Percentiles rank a stretch among this genome's conserved stretches.
phyloP scores from a whole-genome alignment of 2,113 vertebrate species.

The Sardina pilchardus region DNA sequence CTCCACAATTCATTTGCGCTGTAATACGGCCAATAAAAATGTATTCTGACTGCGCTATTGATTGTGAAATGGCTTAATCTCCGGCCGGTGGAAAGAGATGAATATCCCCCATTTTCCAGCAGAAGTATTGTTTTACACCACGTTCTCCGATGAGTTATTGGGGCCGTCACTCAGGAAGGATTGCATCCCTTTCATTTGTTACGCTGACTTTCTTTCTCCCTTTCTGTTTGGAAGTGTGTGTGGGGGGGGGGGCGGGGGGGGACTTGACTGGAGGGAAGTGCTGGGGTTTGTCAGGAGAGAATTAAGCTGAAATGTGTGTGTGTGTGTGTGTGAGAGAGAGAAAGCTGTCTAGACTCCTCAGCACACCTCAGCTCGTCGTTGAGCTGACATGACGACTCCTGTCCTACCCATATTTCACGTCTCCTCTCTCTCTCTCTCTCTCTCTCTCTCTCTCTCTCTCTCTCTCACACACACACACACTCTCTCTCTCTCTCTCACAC shows the following conservation, averaged over 20 bases:
- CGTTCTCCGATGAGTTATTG: slow-evolving; percentile 53
- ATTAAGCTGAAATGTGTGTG: not conserved
- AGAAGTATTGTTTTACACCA: slow-evolving; percentile 51
- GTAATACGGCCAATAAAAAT: slow-evolving; percentile 73
- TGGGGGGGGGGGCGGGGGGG: not conserved
- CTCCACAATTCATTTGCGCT: slow-evolving; percentile 75
- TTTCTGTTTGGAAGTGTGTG: not conserved
- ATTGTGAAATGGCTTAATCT: slow-evolving; percentile 76
- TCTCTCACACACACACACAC: not conserved
- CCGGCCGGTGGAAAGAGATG: slow-evolving; percentile 59
- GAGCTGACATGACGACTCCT: not conserved
- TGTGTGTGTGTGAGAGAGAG: too few relatives aligned
- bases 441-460: too few relatives aligned
- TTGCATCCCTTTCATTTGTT: slow-evolving; percentile 25
- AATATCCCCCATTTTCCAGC: slow-evolving; percentile 58
- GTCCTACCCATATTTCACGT: not conserved
- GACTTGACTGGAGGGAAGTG: too few relatives aligned
- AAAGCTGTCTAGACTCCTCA: not conserved
- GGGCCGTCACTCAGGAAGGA: slow-evolving; percentile 10
- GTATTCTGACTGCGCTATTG: slow-evolving; percentile 70
- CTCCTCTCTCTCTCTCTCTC: not conserved
- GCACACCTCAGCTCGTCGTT: not conserved
- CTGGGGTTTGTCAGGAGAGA: too few relatives aligned
- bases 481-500: not conserved
- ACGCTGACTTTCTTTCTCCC: not conserved